Base-by-base conservation (phyloP, 1,140 invertebrate species). In the Monomorium pharaonis region DNA sequence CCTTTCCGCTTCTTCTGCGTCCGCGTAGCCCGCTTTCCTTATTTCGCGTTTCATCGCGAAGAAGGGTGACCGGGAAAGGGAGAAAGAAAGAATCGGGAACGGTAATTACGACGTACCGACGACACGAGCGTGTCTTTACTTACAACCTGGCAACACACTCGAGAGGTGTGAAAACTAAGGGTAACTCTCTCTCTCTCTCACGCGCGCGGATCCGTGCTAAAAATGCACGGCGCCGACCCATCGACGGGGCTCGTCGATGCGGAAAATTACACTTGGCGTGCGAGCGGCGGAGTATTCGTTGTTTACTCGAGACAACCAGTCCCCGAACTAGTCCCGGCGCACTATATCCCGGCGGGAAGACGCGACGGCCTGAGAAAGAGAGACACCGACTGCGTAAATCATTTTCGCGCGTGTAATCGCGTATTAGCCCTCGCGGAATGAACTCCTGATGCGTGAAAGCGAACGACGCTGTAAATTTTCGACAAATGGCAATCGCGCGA, bases 11-110 rank as follows among this genome's bases (percentile, higher is more conserved):
- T 49, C 60, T 89, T 81, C 74, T 58, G 18, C 27, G 33, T 1
- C 44, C 21, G 44, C 70, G 37, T 84, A 81, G 62, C 74, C 74
- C 56, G 63, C 60, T 89, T 89, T 81, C 75, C 75, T 89, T 89
- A 85, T 87, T 87, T 81, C 18, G 63, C 62, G n/a, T 65, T 65
- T 65, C 62, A n/a, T 44, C 42, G 24, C n/a, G 47, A 62, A 18
- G 33, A 3, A 30, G 74, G 33, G 37, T 27, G 37, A 67, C 21
- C 14, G n/a, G 33, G 5, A 37, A 5, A 63, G 30, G 6, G 7
- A 16, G 37, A 16, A 21, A 67, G 62, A 21, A 37, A 81, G 47
- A 44, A 14, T 4, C 18, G 14, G 21, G 9, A 24, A 33, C 37
- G 27, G 21, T 67, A 89, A 89, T 89, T 88, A 89, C 77, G 18